Evolutionary conservation across 2,113 vertebrate species (phyloP).

Genomic region (Podarcis muralis): DNA sequence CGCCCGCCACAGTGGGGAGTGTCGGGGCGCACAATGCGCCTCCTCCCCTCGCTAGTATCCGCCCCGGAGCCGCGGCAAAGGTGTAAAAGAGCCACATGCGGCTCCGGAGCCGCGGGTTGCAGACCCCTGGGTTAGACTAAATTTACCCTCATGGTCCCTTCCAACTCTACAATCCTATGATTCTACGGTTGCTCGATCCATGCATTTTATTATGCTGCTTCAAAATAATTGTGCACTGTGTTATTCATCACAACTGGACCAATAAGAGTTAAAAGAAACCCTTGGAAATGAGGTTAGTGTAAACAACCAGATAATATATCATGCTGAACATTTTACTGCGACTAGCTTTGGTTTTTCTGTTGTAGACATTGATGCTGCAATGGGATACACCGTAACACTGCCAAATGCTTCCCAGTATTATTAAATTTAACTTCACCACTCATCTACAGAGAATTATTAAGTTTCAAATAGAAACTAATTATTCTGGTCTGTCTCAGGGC

Average conservation of each 20-base stretch:
- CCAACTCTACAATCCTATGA: no score
- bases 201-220: neutral
- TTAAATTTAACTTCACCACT: neutral
- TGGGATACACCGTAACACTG: neutral
- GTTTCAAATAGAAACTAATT: neutral
- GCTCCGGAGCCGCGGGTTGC: no score
- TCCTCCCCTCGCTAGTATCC: no score
- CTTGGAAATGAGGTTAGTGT: constrained; percentile 21
- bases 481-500: neutral
- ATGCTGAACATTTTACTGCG: constrained; percentile 20
- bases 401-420: neutral
- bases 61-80: no score
- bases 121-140: no score
- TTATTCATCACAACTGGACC: constrained; percentile 18
- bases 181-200: no score
- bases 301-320: constrained; percentile 21
- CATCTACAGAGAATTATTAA: neutral
- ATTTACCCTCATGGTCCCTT: no score
- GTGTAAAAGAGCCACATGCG: no score
- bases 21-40: no score
- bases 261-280: constrained; percentile 31
- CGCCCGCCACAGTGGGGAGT: no score
- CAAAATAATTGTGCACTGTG: constrained; percentile 9
- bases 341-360: constrained; percentile 20
- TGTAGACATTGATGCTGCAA: neutral